Evolutionary conservation across 2,113 vertebrate species (phyloP).

Genomic region (Pagrus major): DNA sequence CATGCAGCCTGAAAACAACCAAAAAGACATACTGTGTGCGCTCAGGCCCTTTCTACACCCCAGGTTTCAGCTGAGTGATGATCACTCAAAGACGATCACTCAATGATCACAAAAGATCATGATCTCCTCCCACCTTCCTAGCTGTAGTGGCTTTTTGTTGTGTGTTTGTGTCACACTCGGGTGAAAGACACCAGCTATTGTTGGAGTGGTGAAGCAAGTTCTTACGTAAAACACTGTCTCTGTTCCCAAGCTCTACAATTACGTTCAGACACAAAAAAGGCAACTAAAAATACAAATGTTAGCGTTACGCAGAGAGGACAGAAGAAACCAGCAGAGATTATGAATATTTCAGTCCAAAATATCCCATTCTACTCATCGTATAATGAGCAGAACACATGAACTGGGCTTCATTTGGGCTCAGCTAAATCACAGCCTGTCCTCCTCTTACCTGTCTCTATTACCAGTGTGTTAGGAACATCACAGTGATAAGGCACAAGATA

Average conservation of each 20-base stretch:
- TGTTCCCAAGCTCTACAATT: neutral
- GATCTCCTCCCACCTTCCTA: neutral
- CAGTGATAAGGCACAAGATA: no score
- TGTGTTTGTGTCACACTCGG: neutral
- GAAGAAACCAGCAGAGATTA: neutral
- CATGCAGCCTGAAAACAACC: neutral
- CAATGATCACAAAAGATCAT: no score
- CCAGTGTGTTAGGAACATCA: no score
- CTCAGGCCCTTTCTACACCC: neutral
- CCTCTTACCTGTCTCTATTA: neutral
- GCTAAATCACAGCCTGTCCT: neutral
- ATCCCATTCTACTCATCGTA: neutral
- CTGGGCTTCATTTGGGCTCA: neutral
- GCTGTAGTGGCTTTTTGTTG: neutral
- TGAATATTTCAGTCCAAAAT: neutral
- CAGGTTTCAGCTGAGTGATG: no score
- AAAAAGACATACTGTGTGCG: neutral
- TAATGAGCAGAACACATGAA: neutral
- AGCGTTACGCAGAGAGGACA: neutral
- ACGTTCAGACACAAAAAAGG: neutral
- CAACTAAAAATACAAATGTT: neutral
- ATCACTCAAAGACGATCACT: no score
- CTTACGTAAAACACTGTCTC: neutral
- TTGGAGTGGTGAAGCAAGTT: neutral
- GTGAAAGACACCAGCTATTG: neutral